A percentile compares a stretch with the other conserved stretches of the same genome.
Conservation (phyloP, 2,888 invertebrate species). For the Platycheirus albimanus region DNA sequence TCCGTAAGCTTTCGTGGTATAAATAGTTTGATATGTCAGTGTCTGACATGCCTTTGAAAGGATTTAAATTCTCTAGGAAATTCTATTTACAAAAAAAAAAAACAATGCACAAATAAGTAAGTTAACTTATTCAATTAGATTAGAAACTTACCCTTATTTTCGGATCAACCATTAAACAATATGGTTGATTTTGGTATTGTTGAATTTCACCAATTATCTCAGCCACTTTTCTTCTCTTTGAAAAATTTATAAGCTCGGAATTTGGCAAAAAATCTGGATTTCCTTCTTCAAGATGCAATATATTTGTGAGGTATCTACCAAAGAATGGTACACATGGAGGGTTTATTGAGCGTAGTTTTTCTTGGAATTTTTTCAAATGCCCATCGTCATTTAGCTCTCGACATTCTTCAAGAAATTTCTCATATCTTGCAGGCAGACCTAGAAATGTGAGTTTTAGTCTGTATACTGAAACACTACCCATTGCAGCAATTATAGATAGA, state of each 20-base stretch:
- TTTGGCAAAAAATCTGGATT: constrained; percentile 95
- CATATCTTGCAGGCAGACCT: constrained; percentile 89
- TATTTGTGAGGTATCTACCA: constrained; percentile 98
- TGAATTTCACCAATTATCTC: constrained; percentile 99
- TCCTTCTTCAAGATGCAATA: constrained; percentile 97
- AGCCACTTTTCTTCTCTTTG: constrained; percentile 97
- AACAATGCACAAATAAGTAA: constrained; percentile 9
- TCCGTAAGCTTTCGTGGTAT: constrained; percentile 94
- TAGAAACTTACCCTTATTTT: constrained; percentile 91
- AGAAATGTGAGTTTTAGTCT: constrained; percentile 92
- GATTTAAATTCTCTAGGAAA: constrained; percentile 95
- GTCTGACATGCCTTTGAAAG: constrained; percentile 92
- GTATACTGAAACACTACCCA: constrained; percentile 95
- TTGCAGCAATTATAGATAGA: constrained; percentile 95
- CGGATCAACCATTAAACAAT: constrained; percentile 93
- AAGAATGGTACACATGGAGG: constrained; percentile 99
- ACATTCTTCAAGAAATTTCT: constrained; percentile 93
- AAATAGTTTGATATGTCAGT: constrained; percentile 95
- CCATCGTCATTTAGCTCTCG: constrained; percentile 92
- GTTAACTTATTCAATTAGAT: background rate
- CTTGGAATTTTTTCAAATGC: constrained; percentile 96
- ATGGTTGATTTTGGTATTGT: constrained; percentile 99
- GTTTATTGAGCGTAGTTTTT: constrained; percentile 96
- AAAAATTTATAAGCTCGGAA: constrained; percentile 97
- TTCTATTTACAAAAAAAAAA: constrained; percentile 84